These are phyloP conservation scores for Cheilosia vulpina DNA, from an alignment of 2,888 invertebrate genomes.

Conservation along the genomic window DNA sequence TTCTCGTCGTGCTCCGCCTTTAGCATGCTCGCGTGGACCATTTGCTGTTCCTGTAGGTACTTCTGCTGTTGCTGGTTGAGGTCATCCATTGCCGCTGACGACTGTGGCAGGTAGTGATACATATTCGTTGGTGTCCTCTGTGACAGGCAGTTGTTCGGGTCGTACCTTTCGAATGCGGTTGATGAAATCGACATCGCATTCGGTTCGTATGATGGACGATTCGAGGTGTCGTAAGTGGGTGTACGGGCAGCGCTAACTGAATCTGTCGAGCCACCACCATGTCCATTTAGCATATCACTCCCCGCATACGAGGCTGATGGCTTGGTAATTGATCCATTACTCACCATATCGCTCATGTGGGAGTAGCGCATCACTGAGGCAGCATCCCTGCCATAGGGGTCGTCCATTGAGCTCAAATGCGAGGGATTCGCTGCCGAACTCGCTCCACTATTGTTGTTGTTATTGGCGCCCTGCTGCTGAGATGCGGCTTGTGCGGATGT, in stretches of 20 bases:
- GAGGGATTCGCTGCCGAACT: conserved; percentile 51
- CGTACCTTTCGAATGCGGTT: conserved; percentile 87
- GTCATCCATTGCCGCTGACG: conserved; percentile 85
- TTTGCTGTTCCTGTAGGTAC: conserved; percentile 85
- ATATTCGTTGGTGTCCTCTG: conserved; percentile 85
- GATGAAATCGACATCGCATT: conserved; percentile 78
- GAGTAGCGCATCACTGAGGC: conserved; percentile 83
- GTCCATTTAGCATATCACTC: conserved; percentile 77
- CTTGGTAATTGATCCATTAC: conserved; percentile 82
- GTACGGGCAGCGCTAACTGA: conserved; percentile 67
- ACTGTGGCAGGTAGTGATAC: conserved; percentile 86
- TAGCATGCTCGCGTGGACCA: conserved; percentile 84
- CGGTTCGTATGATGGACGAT: conserved; percentile 78
- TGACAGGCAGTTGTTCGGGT: conserved; percentile 84
- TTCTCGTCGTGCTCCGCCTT: conserved; percentile 90
- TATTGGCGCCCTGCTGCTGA: conserved; percentile 58
- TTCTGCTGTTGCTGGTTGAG: conserved; percentile 85
- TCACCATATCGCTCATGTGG: conserved; percentile 84
- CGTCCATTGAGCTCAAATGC: conserved; percentile 75
- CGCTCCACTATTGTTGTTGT: conserved; percentile 63
- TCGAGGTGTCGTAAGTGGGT: conserved; percentile 76
- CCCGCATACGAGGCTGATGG: conserved; percentile 76
- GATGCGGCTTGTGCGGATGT: conserved; percentile 80
- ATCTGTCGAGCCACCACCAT: conserved; percentile 60
- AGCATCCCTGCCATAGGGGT: conserved; percentile 76